Evolutionary conservation across 2,113 vertebrate genomes (phyloP), one percentile per base, ranked within the genome.

Genomic region (Polypterus bichir): DNA sequence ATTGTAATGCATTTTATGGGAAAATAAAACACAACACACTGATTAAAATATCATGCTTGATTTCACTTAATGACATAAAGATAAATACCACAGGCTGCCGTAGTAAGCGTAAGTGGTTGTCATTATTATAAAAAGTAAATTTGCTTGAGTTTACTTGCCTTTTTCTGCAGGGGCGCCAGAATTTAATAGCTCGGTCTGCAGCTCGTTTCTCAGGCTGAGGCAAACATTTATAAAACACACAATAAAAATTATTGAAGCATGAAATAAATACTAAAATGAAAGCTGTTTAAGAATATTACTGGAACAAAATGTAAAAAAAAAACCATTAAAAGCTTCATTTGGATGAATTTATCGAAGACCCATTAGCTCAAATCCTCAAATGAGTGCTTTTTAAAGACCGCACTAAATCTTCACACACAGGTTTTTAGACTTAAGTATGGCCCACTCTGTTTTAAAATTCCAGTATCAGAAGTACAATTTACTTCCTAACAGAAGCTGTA

Each of bases 151-250:
- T 72, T 46, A 61, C 62, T 59, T 54, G 60, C 60, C 64, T 64
- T 54, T 62, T 8, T 71, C 60, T 57, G 76, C 64, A 5, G 27
- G 52, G 9, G 46, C 7, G 1, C 8, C 53, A 3, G 55, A 70
- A 62, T 68, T 3, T 1, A 0, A 0, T 1, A 49, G 57, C 27
- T 73, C 65, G 1, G 5, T 65, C 68, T 79, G 68, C 51, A 84
- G 64, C 51, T 86, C 66, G 45, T 68, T 65, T 66, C 69, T 75
- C 62, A 80, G 67, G 70, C 78, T 87, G 64, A 46, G 6, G 7
- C 3, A 55, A 46, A 59, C 64, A 69, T 47, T 49, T 44, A 55
- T 3, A 61, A 48, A 44, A 57, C 3, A 57, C 9, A 54, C 45
- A 66, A 57, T 48, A 47, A 44, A 10, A 52, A 10, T 49, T 47